These are phyloP conservation scores for Amphiduros pacificus DNA, from an alignment of 2,888 invertebrate species.

Conservation along the genomic window DNA sequence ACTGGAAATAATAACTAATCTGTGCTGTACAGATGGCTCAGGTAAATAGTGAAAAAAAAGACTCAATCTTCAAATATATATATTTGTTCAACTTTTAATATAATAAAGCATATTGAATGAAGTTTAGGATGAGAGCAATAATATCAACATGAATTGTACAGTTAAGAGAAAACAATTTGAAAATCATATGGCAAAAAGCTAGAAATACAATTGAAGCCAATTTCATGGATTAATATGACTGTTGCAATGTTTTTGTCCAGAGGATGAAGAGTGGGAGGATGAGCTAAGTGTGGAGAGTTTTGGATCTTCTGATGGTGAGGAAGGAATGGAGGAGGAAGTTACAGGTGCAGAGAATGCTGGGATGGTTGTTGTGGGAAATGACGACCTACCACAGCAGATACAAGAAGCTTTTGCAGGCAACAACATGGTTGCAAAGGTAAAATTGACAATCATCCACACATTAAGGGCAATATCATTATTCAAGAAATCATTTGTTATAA, in stretches of 20 bases:
- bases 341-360: no score
- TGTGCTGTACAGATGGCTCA: background rate
- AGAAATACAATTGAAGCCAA: background rate
- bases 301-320: constrained; percentile 23
- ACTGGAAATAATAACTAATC: background rate
- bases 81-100: no score
- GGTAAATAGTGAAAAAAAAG: no score
- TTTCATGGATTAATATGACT: background rate
- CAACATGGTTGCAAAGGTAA: constrained; percentile 66
- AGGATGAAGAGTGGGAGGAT: constrained; percentile 55
- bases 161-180: no score
- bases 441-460: background rate
- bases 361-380: no score
- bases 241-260: background rate
- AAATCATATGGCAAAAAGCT: no score
- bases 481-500: background rate
- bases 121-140: no score
- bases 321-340: constrained; percentile 3
- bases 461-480: background rate
- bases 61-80: no score
- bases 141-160: no score
- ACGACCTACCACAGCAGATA: constrained; percentile 64
- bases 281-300: constrained; percentile 45
- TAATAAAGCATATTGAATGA: no score
- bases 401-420: constrained; percentile 67